phyloP scores from a whole-genome alignment of 2,797 vertebrate genomes.

The Sarcophilus harrisii region DNA sequence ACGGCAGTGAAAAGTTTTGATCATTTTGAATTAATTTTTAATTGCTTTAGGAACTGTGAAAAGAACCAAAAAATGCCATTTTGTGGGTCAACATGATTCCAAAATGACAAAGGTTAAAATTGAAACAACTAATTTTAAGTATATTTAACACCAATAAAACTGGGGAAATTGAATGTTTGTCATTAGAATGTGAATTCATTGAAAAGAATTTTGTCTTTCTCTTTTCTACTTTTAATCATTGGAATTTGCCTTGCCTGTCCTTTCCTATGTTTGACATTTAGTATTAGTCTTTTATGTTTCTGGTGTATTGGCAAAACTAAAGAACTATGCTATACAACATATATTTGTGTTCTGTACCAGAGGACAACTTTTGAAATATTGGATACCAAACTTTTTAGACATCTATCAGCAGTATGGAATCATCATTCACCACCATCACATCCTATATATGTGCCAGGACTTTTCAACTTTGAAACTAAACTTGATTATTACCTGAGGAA shows the following conservation, averaged over 20 bases:
- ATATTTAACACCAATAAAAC: background rate
- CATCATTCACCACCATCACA: too few species aligned
- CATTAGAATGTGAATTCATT: too few species aligned
- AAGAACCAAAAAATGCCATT: background rate
- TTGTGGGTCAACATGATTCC: background rate
- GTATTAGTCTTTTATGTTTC: conserved; percentile 34
- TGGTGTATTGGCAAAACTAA: conserved; percentile 81
- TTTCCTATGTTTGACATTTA: background rate
- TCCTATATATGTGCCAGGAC: background rate
- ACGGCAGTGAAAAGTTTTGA: background rate
- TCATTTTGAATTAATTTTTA: background rate
- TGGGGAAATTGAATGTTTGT: background rate
- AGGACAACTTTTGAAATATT: too few species aligned
- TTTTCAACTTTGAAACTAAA: background rate
- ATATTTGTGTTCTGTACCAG: too few species aligned
- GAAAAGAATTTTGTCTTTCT: background rate
- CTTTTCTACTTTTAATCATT: background rate
- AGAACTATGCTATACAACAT: too few species aligned
- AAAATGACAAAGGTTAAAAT: background rate
- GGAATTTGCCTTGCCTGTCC: background rate
- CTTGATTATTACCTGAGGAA: background rate
- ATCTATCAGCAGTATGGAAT: too few species aligned
- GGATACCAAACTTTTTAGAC: too few species aligned
- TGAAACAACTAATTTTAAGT: background rate
- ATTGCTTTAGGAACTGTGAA: background rate